Conservation (phyloP, 35 echinoderm and acorn worm species). For the Strongylocentrotus purpuratus region DNA sequence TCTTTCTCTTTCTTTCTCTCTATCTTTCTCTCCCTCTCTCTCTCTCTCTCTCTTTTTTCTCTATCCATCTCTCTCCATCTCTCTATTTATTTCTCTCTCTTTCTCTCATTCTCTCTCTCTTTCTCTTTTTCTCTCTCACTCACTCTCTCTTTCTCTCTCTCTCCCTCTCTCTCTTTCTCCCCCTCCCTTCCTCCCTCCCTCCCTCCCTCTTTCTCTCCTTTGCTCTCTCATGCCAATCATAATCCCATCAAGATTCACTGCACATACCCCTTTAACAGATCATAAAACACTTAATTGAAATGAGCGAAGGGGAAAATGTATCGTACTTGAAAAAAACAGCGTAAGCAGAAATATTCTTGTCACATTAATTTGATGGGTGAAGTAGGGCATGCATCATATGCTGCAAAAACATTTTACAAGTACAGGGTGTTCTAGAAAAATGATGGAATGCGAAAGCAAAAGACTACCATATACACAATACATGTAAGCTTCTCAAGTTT, state of each 20-base stretch:
- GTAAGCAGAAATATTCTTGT: background rate
- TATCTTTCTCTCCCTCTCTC: no score
- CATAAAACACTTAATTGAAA: background rate
- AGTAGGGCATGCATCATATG: background rate
- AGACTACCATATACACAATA: no score
- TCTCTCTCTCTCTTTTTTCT: no score
- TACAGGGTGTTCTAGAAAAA: background rate
- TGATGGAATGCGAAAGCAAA: background rate
- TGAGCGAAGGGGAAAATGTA: background rate
- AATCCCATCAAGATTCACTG: background rate
- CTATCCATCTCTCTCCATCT: no score
- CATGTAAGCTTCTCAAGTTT: no score
- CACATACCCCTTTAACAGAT: background rate
- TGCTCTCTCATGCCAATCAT: background rate
- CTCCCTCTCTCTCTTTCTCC: background rate
- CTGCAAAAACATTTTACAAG: background rate
- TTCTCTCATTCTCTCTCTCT: background rate
- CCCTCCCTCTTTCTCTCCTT: background rate
- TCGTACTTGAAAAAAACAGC: background rate
- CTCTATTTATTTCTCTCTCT: no score
- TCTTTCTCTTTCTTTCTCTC: no score
- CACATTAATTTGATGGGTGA: background rate
- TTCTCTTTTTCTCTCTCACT: no score
- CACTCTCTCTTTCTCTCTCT: background rate
- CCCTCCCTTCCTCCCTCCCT: background rate